phyloP scores from a whole-genome alignment of 2,797 vertebrate species.

The Falco concolor region DNA sequence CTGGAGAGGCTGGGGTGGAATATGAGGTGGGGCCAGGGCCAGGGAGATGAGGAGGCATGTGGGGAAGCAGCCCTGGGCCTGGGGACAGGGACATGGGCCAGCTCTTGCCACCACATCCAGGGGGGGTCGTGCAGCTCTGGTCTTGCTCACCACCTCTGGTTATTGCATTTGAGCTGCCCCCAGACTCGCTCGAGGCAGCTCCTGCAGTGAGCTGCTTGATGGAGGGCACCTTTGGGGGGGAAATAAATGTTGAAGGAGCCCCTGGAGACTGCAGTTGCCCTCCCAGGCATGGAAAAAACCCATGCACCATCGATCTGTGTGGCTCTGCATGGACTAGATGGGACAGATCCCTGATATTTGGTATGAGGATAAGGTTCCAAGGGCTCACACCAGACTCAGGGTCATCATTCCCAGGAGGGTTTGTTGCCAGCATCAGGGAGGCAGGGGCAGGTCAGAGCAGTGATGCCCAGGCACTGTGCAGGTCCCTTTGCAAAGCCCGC shows the following conservation, averaged over 20 bases:
- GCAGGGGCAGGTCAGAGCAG: background rate
- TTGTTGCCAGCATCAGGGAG: background rate
- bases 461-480: accelerated
- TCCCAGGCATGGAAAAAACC: background rate
- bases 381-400: accelerated
- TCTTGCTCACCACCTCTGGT: background rate
- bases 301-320: accelerated
- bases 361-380: background rate
- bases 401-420: background rate
- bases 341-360: background rate
- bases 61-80: background rate
- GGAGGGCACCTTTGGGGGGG: background rate
- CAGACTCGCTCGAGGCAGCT: background rate
- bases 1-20: background rate
- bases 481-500: background rate
- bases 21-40: background rate
- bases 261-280: background rate
- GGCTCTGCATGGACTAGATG: background rate
- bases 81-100: background rate
- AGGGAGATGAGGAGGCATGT: background rate
- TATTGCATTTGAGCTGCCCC: background rate
- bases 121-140: background rate
- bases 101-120: no score
- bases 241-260: background rate
- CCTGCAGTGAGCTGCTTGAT: no score